Percentiles rank a stretch among this genome's conserved stretches.
Conservation (phyloP, 1,140 invertebrate species). For the Heterodera schachtii region DNA sequence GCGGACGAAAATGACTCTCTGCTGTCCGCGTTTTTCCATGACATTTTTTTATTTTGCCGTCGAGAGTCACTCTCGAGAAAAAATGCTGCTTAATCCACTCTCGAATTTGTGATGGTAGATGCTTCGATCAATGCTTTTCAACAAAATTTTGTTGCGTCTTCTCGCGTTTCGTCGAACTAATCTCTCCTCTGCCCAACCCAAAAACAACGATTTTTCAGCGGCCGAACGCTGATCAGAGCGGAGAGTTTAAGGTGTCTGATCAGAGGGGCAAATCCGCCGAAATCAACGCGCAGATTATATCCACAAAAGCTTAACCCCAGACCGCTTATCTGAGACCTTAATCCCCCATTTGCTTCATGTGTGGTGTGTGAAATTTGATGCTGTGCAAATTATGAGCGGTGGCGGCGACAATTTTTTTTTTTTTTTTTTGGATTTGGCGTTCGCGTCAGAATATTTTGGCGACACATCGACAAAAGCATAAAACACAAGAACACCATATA, state of each 20-base stretch:
- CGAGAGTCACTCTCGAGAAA: neutral
- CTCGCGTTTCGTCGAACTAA: neutral
- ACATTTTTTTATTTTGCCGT: neutral
- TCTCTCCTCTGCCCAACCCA: no score
- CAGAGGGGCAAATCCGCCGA: neutral
- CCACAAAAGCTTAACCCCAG: no score
- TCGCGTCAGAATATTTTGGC: neutral
- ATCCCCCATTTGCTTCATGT: neutral
- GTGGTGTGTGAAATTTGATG: neutral
- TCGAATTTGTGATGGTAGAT: neutral
- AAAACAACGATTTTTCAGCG: no score
- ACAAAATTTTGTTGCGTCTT: neutral
- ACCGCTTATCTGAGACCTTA: neutral
- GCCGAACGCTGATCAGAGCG: no score
- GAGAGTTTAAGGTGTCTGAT: neutral
- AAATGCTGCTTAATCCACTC: neutral
- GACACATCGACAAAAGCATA: no score
- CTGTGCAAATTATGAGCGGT: neutral
- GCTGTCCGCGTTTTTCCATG: neutral
- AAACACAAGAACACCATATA: no score
- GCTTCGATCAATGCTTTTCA: neutral
- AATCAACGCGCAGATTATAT: no score
- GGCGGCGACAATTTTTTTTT: neutral
- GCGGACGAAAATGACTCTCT: neutral
- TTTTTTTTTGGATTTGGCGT: neutral